phyloP scores from a whole-genome alignment of 1,140 invertebrate species.

The Nomia melanderi region DNA sequence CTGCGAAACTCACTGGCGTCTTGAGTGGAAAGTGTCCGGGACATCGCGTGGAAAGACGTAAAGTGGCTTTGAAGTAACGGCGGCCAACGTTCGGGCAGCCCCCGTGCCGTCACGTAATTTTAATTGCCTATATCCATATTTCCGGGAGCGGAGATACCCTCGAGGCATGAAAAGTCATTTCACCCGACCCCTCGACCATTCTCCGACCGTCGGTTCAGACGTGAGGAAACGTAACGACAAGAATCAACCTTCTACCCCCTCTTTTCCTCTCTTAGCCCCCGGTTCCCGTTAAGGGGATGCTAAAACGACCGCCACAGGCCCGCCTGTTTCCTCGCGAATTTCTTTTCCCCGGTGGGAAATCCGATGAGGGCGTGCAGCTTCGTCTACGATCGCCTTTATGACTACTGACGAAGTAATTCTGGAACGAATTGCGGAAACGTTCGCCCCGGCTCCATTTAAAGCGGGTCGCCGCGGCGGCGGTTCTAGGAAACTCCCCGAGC shows the following conservation, averaged over 20 bases:
- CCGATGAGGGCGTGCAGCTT: constrained; percentile 33
- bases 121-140: constrained; percentile 73
- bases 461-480: constrained; percentile 14
- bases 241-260: constrained; percentile 40
- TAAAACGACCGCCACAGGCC: constrained; percentile 53
- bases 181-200: constrained; percentile 58
- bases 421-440: constrained; percentile 35
- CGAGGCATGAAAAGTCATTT: constrained; percentile 69
- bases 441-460: constrained; percentile 1
- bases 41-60: constrained; percentile 36
- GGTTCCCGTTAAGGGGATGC: constrained; percentile 41
- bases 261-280: neutral
- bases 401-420: constrained; percentile 47
- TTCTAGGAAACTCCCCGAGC: neutral
- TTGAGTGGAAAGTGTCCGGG: neutral
- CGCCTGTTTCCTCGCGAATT: constrained; percentile 52
- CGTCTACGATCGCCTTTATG: constrained; percentile 50
- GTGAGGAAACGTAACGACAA: constrained; percentile 58
- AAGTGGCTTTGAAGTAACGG: constrained; percentile 51
- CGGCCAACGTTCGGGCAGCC: constrained; percentile 28
- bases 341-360: constrained; percentile 57
- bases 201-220: constrained; percentile 33
- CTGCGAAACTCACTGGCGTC: constrained; percentile 3
- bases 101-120: constrained; percentile 60
- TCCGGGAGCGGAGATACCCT: constrained; percentile 63